Percentiles rank a stretch among this genome's conserved stretches.
phyloP scores from a whole-genome alignment of 2,888 invertebrate genomes.

The Tetanocera ferruginea region DNA sequence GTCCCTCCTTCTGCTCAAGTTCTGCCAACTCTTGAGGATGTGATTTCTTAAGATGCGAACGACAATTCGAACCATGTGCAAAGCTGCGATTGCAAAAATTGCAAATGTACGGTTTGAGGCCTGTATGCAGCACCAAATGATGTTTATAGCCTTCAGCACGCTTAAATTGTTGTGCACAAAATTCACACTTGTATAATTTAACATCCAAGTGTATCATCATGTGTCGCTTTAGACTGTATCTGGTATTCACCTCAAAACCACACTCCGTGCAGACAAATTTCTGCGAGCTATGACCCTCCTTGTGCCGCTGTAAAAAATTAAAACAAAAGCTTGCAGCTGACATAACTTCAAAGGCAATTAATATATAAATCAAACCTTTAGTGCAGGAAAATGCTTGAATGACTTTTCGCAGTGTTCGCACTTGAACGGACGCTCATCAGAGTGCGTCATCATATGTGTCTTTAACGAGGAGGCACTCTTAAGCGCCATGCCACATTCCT shows the following conservation, averaged over 20 bases:
- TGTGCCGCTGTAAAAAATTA: constrained; percentile 51
- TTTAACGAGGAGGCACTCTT: constrained; percentile 70
- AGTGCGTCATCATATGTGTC: constrained; percentile 70
- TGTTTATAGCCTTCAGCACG: constrained; percentile 65
- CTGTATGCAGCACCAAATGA: constrained; percentile 67
- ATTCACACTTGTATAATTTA: constrained; percentile 62
- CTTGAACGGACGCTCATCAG: constrained; percentile 65
- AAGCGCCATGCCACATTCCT: constrained; percentile 70
- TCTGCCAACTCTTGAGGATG: constrained; percentile 67
- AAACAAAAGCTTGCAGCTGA: background rate
- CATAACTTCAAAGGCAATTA: background rate
- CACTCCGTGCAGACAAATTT: constrained; percentile 61
- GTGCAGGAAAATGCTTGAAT: constrained; percentile 61
- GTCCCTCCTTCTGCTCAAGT: constrained; percentile 60
- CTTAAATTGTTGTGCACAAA: constrained; percentile 63
- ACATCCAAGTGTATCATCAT: constrained; percentile 62
- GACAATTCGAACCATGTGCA: constrained; percentile 67
- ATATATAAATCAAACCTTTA: constrained; percentile 40
- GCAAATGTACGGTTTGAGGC: constrained; percentile 65
- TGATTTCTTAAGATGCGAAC: constrained; percentile 66
- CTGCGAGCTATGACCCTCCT: constrained; percentile 60
- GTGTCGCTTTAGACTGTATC: constrained; percentile 58
- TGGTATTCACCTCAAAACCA: constrained; percentile 60
- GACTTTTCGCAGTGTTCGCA: constrained; percentile 61
- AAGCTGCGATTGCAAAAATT: constrained; percentile 68